phyloP scores from a whole-genome alignment of 2,113 vertebrate species.

The Sapajus apella region DNA sequence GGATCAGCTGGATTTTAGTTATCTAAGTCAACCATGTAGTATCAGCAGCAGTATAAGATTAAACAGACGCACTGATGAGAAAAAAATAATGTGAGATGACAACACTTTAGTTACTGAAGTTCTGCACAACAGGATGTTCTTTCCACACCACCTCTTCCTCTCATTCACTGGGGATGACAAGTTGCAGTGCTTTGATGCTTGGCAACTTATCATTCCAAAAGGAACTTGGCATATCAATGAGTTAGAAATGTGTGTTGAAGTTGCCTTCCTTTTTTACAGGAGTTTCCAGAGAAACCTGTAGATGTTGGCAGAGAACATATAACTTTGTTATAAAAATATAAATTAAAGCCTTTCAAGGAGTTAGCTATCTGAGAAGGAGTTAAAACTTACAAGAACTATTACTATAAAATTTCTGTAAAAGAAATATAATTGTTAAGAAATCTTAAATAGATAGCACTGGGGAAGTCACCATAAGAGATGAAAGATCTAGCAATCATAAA shows the following conservation, averaged over 20 bases:
- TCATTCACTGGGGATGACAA: constrained; percentile 75
- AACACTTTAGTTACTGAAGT: background rate
- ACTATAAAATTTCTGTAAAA: constrained; percentile 8
- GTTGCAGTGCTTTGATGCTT: constrained; percentile 54
- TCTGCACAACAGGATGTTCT: constrained; percentile 75
- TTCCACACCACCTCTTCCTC: constrained; percentile 82
- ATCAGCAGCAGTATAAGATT: background rate
- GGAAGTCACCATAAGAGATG: background rate
- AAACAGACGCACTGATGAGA: background rate
- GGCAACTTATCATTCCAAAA: constrained; percentile 56
- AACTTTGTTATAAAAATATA: background rate
- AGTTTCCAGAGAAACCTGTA: background rate
- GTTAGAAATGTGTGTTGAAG: constrained; percentile 12
- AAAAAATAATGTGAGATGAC: constrained; percentile 32
- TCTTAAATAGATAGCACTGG: background rate
- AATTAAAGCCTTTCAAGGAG: background rate
- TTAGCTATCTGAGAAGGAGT: background rate
- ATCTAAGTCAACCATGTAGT: background rate
- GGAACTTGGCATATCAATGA: constrained; percentile 29
- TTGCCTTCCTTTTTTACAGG: background rate
- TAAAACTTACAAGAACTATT: background rate
- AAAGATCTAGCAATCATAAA: background rate
- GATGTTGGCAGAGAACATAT: background rate
- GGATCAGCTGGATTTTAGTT: rapidly evolving
- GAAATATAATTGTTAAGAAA: background rate